A percentile compares a stretch with the other conserved stretches of the same genome.
These are phyloP conservation scores for Vicugna pacos DNA, from an alignment of 2,113 vertebrate genomes.

Conservation along the genomic window DNA sequence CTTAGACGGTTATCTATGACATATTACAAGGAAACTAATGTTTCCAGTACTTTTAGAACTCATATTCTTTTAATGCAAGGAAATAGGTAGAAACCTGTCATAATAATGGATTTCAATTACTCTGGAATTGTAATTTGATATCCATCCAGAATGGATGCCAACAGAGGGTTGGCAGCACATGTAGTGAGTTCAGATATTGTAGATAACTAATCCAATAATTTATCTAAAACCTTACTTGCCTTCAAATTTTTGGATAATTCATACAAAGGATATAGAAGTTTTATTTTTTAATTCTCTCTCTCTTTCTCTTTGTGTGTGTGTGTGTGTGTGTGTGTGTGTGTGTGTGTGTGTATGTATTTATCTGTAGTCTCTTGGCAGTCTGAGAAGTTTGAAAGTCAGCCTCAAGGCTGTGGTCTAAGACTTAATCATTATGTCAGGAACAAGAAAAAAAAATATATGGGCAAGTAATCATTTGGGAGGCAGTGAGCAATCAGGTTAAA, in stretches of 20 bases:
- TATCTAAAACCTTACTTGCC: neutral
- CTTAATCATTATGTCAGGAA: neutral
- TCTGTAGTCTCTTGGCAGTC: neutral
- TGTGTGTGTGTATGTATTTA: neutral
- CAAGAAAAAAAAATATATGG: conserved; percentile 2
- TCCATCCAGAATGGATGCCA: neutral
- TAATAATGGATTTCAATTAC: neutral
- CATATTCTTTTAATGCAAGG: neutral
- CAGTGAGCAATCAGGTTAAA: neutral
- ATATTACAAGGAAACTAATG: conserved; percentile 2
- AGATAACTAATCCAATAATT: neutral
- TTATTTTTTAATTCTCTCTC: neutral
- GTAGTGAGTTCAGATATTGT: neutral
- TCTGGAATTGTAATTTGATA: neutral
- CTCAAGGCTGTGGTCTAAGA: neutral
- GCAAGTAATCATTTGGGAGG: neutral
- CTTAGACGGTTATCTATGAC: neutral
- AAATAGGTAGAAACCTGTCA: neutral
- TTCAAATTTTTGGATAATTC: neutral
- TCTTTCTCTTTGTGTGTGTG: neutral
- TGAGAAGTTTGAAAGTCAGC: neutral
- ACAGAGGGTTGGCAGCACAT: neutral
- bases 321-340: neutral
- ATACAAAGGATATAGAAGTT: neutral
- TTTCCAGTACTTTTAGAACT: neutral